Conservation (phyloP, 2,888 invertebrate genomes). For the Odontocolon sp. region DNA sequence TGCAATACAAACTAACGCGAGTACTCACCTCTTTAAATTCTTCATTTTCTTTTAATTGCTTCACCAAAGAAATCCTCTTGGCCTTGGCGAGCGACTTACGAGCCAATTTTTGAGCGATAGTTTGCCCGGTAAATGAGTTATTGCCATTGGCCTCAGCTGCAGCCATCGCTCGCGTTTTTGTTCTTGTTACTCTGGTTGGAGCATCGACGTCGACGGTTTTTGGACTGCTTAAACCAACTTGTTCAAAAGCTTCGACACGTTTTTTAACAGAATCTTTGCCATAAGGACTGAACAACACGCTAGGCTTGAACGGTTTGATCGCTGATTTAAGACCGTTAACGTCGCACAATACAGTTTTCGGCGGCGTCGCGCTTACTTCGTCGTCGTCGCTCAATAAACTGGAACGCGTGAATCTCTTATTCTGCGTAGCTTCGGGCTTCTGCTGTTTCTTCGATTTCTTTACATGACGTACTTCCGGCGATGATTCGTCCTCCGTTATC, state of each 20-base stretch:
- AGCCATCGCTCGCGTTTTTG: conserved; percentile 84
- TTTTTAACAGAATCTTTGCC: conserved; percentile 84
- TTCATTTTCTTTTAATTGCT: conserved; percentile 69
- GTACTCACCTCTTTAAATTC: conserved; percentile 75
- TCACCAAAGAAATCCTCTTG: conserved; percentile 73
- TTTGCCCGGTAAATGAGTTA: conserved; percentile 21
- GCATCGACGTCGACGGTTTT: conserved; percentile 64
- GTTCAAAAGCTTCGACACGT: conserved; percentile 84
- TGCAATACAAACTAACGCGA: background rate
- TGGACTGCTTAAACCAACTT: conserved; percentile 80
- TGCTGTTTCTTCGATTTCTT: conserved; percentile 33
- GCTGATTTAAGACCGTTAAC: conserved; percentile 39
- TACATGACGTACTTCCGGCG: conserved; percentile 56
- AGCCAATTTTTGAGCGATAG: conserved; percentile 72
- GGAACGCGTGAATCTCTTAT: conserved; percentile 49
- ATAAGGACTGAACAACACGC: conserved; percentile 82
- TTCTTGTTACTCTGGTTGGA: conserved; percentile 82
- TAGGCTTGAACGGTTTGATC: conserved; percentile 75
- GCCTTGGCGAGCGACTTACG: conserved; percentile 76
- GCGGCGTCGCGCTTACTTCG: conserved; percentile 68
- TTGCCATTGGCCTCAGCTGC: conserved; percentile 68
- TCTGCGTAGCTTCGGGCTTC: conserved; percentile 31
- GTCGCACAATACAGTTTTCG: conserved; percentile 54
- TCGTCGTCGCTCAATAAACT: conserved; percentile 64
- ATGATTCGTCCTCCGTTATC: conserved; percentile 78